A percentile compares a stretch with the other conserved stretches of the same genome.
Evolutionary conservation across 2,888 invertebrate species (phyloP).

Genomic region (Chromoteleia sp.): DNA sequence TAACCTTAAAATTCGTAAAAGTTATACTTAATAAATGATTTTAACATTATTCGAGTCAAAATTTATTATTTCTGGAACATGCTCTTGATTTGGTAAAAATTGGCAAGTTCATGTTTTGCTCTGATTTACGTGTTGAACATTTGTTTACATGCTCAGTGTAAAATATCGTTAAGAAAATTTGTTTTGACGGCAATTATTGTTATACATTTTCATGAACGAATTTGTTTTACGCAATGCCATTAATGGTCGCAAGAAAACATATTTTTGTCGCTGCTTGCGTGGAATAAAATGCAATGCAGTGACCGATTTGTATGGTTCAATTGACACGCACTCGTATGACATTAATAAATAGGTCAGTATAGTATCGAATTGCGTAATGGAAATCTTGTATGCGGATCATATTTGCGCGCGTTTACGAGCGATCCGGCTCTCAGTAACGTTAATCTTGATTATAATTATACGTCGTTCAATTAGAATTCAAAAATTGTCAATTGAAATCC

Average conservation of each 20-base stretch:
- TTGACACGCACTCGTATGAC: slow-evolving; percentile 66
- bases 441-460: slow-evolving; percentile 52
- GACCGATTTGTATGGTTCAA: slow-evolving; percentile 69
- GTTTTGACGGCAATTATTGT: too few species aligned
- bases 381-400: slow-evolving; percentile 65
- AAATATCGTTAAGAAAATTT: too few species aligned
- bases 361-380: slow-evolving; percentile 66
- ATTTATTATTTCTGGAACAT: too few species aligned
- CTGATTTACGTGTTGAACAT: too few species aligned
- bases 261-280: slow-evolving; percentile 36
- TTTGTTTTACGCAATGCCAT: not conserved
- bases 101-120: too few species aligned
- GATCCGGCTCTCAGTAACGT: slow-evolving; percentile 29
- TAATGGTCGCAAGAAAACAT: slow-evolving; percentile 18
- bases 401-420: slow-evolving; percentile 49
- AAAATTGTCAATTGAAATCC: slow-evolving; percentile 22
- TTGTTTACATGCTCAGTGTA: too few species aligned
- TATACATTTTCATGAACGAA: not conserved
- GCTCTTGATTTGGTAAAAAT: too few species aligned
- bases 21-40: too few species aligned
- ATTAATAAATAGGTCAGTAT: slow-evolving; percentile 67
- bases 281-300: slow-evolving; percentile 54
- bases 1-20: too few species aligned
- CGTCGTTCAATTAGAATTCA: slow-evolving; percentile 24
- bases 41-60: too few species aligned